A percentile compares a stretch with the other conserved stretches of the same genome.
These are phyloP conservation scores for Polymixis lichenea DNA, from an alignment of 2,888 invertebrate species.

Conservation along the genomic window DNA sequence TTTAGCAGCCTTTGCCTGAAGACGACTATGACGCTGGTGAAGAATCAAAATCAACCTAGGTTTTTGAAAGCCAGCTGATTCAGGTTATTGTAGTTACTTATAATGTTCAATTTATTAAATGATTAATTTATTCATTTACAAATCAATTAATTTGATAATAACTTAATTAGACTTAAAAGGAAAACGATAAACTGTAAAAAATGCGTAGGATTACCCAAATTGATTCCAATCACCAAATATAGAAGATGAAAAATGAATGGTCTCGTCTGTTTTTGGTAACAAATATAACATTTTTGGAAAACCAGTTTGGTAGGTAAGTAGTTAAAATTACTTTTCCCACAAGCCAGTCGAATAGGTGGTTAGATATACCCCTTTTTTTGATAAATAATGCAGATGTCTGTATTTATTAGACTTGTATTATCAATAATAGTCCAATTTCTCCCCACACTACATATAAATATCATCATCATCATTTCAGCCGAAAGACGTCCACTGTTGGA, in stretches of 20 bases:
- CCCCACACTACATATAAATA: too few relatives aligned
- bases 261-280: neutral
- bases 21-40: neutral
- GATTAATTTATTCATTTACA: neutral
- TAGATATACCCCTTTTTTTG: too few relatives aligned
- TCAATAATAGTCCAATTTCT: too few relatives aligned
- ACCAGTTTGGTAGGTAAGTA: neutral
- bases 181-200: neutral
- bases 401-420: too few relatives aligned
- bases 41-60: neutral
- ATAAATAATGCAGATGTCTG: too few relatives aligned
- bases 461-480: too few relatives aligned
- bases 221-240: constrained; percentile 5
- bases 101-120: neutral
- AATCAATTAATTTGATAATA: constrained; percentile 16
- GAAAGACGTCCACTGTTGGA: too few relatives aligned
- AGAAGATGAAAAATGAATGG: neutral
- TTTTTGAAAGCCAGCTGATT: neutral
- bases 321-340: neutral
- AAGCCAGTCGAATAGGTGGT: neutral
- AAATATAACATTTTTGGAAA: neutral
- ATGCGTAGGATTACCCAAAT: constrained; percentile 25
- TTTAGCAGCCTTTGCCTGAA: too few relatives aligned
- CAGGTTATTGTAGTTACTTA: too few relatives aligned
- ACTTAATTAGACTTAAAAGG: constrained; percentile 39